Evolutionary conservation across 1,140 invertebrate genomes (phyloP).

Genomic region (Argopecten irradians): DNA sequence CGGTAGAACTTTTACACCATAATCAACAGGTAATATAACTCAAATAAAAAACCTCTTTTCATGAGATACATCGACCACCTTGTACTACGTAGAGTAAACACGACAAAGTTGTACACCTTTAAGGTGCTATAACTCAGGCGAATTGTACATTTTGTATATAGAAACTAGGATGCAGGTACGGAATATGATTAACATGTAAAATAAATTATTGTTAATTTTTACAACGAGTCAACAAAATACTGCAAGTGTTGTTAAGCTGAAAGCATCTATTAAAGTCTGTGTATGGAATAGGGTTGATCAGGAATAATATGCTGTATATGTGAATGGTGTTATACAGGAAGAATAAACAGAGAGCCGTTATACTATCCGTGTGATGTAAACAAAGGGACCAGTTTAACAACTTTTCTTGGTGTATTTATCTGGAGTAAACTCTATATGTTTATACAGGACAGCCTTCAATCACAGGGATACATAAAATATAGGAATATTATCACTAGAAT

Average conservation of each 20-base stretch:
- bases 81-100: background rate
- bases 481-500: no score
- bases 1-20: background rate
- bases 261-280: background rate
- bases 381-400: background rate
- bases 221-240: background rate
- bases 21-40: conserved; percentile 18
- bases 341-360: background rate
- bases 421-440: background rate
- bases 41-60: background rate
- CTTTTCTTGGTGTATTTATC: background rate
- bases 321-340: background rate
- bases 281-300: background rate
- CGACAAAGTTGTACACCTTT: background rate
- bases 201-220: background rate
- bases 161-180: background rate
- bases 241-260: background rate
- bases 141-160: background rate
- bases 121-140: background rate
- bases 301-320: background rate
- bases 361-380: background rate
- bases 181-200: background rate
- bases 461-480: background rate
- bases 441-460: background rate
- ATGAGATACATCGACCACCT: background rate